Evolutionary conservation across 2,888 invertebrate species (phyloP).

Genomic region (Trimorus sp.): DNA sequence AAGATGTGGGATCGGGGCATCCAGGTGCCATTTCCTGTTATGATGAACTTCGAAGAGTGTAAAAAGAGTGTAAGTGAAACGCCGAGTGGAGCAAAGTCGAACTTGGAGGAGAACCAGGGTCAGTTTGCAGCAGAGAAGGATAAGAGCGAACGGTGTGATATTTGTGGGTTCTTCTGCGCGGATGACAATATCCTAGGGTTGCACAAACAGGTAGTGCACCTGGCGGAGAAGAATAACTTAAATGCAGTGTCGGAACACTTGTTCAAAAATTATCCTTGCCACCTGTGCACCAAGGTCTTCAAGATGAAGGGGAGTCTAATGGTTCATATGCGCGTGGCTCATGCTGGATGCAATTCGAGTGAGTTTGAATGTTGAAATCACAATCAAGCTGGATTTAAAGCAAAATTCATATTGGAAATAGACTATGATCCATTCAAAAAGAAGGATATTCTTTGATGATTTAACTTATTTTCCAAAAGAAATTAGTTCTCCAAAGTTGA

Average conservation of each 20-base stretch:
- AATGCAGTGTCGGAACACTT: slow-evolving; percentile 76
- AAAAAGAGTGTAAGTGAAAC: slow-evolving; percentile 17
- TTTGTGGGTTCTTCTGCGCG: slow-evolving; percentile 88
- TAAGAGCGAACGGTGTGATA: slow-evolving; percentile 84
- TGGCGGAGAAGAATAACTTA: slow-evolving; percentile 70
- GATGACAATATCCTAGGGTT: slow-evolving; percentile 87
- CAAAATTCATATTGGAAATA: too few species aligned
- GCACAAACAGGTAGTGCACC: slow-evolving; percentile 88
- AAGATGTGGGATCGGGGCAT: slow-evolving; percentile 19
- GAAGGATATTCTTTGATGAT: too few species aligned
- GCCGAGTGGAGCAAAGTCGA: background rate
- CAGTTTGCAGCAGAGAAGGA: slow-evolving; percentile 78
- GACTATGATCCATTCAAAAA: too few species aligned
- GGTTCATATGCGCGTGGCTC: slow-evolving; percentile 91
- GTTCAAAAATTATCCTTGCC: slow-evolving; percentile 86
- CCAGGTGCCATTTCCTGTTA: slow-evolving; percentile 12
- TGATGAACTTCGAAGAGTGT: slow-evolving; percentile 21
- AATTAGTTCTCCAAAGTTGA: background rate
- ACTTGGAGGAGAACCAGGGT: slow-evolving; percentile 5
- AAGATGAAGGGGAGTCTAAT: slow-evolving; percentile 92
- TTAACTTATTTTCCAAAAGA: too few species aligned
- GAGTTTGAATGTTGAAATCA: slow-evolving; percentile 11
- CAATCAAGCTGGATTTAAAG: too few species aligned
- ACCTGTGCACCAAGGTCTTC: slow-evolving; percentile 90
- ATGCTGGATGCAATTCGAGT: slow-evolving; percentile 83